A percentile compares a stretch with the other conserved stretches of the same genome.
Conservation (phyloP, 1,140 invertebrate species). For the Radopholus similis region DNA sequence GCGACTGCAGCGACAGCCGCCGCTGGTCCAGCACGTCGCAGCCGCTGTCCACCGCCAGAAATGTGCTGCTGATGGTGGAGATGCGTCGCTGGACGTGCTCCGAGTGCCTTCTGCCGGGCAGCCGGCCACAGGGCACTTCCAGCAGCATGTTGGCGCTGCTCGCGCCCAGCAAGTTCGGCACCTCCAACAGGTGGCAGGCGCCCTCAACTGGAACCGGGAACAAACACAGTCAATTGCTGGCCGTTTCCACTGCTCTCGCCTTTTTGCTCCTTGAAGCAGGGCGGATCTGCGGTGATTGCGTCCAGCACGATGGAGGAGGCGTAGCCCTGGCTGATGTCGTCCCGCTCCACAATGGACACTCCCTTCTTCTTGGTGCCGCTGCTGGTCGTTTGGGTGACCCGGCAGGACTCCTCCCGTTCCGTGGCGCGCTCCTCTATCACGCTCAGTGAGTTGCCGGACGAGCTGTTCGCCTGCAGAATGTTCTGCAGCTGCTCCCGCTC, state of each 20-base stretch:
- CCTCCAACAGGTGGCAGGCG: slow-evolving; percentile 26
- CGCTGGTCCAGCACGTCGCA: background rate
- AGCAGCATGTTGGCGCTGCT: too few species aligned
- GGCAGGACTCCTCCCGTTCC: background rate
- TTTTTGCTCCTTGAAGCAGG: background rate
- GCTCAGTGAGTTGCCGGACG: slow-evolving; percentile 45
- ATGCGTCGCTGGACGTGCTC: background rate
- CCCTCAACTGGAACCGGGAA: too few species aligned
- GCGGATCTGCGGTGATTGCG: slow-evolving; percentile 39
- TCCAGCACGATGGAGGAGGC: slow-evolving; percentile 56
- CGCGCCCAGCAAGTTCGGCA: slow-evolving; percentile 35
- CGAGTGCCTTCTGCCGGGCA: slow-evolving; percentile 11
- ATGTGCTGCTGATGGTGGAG: background rate
- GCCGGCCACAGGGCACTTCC: slow-evolving; percentile 33
- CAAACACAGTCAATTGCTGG: too few species aligned
- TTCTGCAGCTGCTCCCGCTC: slow-evolving; percentile 60
- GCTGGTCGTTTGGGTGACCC: background rate
- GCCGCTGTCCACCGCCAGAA: background rate
- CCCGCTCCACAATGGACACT: background rate
- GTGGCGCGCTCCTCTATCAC: slow-evolving; percentile 52
- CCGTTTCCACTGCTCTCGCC: background rate
- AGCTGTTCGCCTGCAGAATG: slow-evolving; percentile 55
- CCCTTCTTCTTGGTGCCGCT: background rate
- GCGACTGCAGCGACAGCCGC: slow-evolving; percentile 3
- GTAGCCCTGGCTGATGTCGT: slow-evolving; percentile 46